phyloP scores from a whole-genome alignment of 2,113 vertebrate species.

The Coptodon rendalli region DNA sequence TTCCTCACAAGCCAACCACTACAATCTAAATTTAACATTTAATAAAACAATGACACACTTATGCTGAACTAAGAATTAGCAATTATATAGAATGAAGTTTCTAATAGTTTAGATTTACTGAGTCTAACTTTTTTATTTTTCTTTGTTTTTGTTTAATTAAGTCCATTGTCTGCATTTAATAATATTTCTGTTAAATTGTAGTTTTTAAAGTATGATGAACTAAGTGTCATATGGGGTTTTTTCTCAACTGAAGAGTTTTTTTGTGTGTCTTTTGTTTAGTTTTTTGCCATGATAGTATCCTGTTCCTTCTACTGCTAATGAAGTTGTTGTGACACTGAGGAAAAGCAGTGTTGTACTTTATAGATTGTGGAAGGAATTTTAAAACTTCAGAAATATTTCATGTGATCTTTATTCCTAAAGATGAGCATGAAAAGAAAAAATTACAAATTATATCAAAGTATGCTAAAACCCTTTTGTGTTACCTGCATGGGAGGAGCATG shows the following conservation, averaged over 20 bases:
- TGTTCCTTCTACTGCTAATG: background rate
- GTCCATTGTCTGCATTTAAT: background rate
- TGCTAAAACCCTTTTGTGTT: background rate
- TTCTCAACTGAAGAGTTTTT: background rate
- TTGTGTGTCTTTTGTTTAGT: background rate
- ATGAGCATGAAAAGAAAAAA: background rate
- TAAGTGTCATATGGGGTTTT: background rate
- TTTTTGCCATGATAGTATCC: background rate
- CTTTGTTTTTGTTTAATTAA: background rate
- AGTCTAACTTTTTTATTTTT: background rate
- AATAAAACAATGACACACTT: background rate
- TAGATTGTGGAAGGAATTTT: background rate
- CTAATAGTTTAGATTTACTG: accelerated
- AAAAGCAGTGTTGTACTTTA: background rate
- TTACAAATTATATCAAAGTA: background rate
- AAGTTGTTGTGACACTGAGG: background rate
- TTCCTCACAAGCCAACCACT: background rate
- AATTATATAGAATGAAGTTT: background rate
- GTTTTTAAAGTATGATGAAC: background rate
- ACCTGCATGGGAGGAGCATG: background rate
- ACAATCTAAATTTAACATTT: background rate
- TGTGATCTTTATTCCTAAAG: background rate
- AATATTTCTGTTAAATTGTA: background rate
- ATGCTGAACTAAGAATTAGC: background rate
- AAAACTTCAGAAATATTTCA: background rate